Percentiles rank a stretch among this genome's conserved stretches.
phyloP scores from a whole-genome alignment of 2,888 invertebrate genomes.

The Dasypogon diadema region DNA sequence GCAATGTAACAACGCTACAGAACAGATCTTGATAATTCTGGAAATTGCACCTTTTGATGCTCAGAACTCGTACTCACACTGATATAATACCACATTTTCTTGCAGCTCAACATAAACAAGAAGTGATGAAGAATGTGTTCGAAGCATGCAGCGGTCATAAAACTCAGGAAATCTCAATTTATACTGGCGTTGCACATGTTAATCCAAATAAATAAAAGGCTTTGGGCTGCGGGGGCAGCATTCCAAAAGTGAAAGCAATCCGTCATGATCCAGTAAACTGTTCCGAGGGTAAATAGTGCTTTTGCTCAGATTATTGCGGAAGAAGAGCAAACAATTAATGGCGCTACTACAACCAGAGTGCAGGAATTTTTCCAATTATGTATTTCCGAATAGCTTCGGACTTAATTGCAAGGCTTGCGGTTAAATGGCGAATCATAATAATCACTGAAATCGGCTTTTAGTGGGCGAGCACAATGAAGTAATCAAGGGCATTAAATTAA shows the following conservation, averaged over 20 bases:
- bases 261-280: conserved; percentile 21
- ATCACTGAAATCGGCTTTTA: background rate
- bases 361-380: background rate
- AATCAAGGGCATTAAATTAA: conserved; percentile 26
- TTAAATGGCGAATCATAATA: conserved; percentile 1
- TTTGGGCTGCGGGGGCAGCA: background rate
- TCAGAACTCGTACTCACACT: too few relatives aligned
- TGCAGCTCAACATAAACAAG: background rate
- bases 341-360: background rate
- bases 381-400: background rate
- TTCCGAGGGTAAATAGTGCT: conserved; percentile 14
- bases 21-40: too few relatives aligned
- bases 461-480: background rate
- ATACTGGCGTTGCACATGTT: background rate
- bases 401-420: background rate
- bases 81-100: too few relatives aligned
- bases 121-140: background rate
- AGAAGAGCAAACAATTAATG: conserved; percentile 9
- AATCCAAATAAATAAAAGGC: background rate
- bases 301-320: conserved; percentile 41
- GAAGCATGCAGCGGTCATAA: background rate
- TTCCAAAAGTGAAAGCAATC: conserved; percentile 42
- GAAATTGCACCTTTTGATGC: too few relatives aligned
- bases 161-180: background rate
- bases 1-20: too few relatives aligned